Evolutionary conservation across 2,888 invertebrate species (phyloP).

Genomic region (Lasioglossum calceatum): DNA sequence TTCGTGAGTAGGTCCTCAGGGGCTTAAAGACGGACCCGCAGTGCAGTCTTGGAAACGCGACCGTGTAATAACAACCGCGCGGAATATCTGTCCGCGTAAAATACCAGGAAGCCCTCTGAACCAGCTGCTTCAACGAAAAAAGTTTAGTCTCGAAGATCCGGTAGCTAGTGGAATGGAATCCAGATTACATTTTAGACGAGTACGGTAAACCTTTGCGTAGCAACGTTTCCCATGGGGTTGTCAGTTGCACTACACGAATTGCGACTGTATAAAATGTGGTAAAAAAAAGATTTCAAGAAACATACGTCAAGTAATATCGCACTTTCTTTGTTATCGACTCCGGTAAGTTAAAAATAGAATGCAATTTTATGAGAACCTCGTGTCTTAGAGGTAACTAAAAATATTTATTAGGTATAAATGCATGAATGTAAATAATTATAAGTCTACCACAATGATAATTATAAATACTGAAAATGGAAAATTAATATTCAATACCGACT

Average conservation of each 20-base stretch:
- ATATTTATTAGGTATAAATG: not conserved
- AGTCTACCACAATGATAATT: too few species aligned
- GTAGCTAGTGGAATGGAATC: not conserved
- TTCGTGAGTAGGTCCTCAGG: not conserved
- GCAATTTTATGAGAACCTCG: too few species aligned
- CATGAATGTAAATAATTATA: not conserved
- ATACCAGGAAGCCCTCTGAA: not conserved
- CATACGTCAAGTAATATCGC: not conserved
- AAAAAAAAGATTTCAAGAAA: not conserved
- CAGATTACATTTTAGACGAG: not conserved
- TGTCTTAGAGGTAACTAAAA: not conserved
- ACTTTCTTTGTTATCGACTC: not conserved
- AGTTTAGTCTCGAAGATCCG: not conserved
- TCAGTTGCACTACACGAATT: not conserved
- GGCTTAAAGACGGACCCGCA: conserved; percentile 16
- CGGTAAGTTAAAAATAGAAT: not conserved
- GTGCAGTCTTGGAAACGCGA: conserved; percentile 23
- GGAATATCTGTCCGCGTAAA: conserved; percentile 11
- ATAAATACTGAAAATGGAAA: too few species aligned
- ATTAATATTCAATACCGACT: too few species aligned
- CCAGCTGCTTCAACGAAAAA: not conserved
- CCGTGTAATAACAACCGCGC: conserved; percentile 2
- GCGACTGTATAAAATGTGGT: not conserved
- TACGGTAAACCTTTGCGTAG: not conserved
- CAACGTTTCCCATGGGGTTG: not conserved